Conservation (phyloP, 2,888 invertebrate species). For the Melieria crassipennis region DNA sequence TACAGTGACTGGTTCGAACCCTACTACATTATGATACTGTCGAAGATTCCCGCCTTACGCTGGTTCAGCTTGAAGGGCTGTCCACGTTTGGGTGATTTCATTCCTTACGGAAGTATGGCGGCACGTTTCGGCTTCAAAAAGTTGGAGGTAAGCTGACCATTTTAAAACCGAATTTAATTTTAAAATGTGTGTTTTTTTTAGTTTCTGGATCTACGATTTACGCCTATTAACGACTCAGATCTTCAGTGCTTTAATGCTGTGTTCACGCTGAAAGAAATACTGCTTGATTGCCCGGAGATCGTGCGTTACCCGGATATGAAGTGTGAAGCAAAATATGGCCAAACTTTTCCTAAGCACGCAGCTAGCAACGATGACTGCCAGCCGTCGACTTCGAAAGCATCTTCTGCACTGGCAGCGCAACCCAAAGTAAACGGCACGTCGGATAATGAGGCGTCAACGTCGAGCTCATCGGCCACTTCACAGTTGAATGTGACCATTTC, state of each 20-base stretch:
- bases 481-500: constrained; percentile 8
- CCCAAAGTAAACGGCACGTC: background rate
- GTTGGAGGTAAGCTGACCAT: constrained; percentile 51
- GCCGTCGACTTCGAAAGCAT: constrained; percentile 35
- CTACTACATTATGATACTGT: constrained; percentile 76
- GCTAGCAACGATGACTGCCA: constrained; percentile 1
- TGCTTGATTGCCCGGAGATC: constrained; percentile 66
- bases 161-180: background rate
- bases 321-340: background rate
- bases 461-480: constrained; percentile 12
- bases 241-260: constrained; percentile 70
- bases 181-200: constrained; percentile 41
- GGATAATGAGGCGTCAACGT: background rate
- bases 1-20: constrained; percentile 80
- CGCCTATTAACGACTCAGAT: constrained; percentile 71
- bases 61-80: constrained; percentile 75
- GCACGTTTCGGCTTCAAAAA: constrained; percentile 74
- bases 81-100: constrained; percentile 74
- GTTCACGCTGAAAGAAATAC: constrained; percentile 67
- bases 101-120: constrained; percentile 81
- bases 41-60: constrained; percentile 73
- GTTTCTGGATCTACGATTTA: constrained; percentile 70
- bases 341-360: too few relatives aligned
- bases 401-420: background rate
- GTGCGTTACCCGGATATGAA: background rate